Evolutionary conservation across 2,888 invertebrate genomes (phyloP).

Genomic region (Lordiphosa andalusiaca): DNA sequence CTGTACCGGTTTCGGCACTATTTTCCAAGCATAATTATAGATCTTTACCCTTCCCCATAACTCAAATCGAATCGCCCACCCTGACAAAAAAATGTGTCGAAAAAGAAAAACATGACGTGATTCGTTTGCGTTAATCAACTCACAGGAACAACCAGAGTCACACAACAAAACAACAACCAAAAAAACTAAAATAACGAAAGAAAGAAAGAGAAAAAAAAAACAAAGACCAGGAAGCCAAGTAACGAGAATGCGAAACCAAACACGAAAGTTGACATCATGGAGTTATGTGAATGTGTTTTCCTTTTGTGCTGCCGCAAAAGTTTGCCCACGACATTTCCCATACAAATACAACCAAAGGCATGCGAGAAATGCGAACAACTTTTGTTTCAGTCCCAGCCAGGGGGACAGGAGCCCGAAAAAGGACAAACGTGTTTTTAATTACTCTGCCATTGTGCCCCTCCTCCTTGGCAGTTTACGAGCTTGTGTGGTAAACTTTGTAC

Average conservation of each 20-base stretch:
- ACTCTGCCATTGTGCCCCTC: constrained; percentile 45
- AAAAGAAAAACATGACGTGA: constrained; percentile 54
- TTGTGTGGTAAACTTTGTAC: constrained; percentile 24
- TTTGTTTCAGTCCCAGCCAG: constrained; percentile 24
- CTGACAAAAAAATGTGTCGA: constrained; percentile 12
- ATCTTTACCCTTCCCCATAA: too few relatives aligned
- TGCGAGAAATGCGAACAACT: constrained; percentile 61
- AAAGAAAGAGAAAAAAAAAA: constrained; percentile 12
- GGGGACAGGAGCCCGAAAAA: constrained; percentile 32
- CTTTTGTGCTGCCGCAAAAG: constrained; percentile 65
- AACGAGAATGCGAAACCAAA: constrained; percentile 58
- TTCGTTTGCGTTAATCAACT: constrained; percentile 65
- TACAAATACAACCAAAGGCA: constrained; percentile 53
- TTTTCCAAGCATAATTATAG: constrained; percentile 18
- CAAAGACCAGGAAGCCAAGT: constrained; percentile 1
- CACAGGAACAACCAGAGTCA: constrained; percentile 24
- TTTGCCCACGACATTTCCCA: constrained; percentile 75
- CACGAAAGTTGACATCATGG: constrained; percentile 73
- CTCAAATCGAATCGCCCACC: constrained; percentile 43
- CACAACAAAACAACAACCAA: constrained; percentile 34
- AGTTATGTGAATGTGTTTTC: constrained; percentile 49
- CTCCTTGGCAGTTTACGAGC: constrained; percentile 32
- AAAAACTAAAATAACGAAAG: constrained; percentile 18
- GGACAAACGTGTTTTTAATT: constrained; percentile 77
- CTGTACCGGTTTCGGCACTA: constrained; percentile 10